Conservation (phyloP, 2,113 vertebrate species). For the Gopherus flavomarginatus region DNA sequence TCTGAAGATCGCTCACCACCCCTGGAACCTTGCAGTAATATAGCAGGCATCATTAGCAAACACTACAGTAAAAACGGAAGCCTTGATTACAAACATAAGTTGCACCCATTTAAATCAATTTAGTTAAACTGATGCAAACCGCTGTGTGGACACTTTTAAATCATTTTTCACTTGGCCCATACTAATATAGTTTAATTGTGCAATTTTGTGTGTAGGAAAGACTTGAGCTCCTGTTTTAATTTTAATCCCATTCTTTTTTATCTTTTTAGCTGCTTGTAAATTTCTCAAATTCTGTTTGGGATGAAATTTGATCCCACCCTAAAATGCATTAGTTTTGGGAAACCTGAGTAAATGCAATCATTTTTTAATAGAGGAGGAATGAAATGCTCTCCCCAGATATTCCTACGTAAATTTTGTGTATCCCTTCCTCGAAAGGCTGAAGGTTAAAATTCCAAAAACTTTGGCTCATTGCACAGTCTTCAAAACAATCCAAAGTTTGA, state of each 20-base stretch:
- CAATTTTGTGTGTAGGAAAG: not conserved
- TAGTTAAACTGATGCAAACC: not conserved
- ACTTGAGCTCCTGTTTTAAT: not conserved
- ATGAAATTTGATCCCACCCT: not conserved
- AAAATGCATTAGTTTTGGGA: not conserved
- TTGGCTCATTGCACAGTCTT: not conserved
- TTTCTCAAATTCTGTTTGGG: not conserved
- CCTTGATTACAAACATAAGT: not conserved
- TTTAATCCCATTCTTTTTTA: not conserved
- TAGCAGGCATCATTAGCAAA: not conserved
- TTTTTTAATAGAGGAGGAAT: not conserved
- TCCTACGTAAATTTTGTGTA: not conserved
- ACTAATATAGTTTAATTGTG: not conserved
- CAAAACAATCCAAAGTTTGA: not conserved
- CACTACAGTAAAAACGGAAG: not conserved
- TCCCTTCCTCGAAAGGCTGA: not conserved
- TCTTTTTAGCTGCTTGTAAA: not conserved
- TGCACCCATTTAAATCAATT: rapidly evolving
- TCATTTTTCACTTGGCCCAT: not conserved
- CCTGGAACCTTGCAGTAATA: not conserved
- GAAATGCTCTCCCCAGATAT: not conserved
- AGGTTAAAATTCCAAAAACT: not conserved
- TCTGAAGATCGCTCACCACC: rapidly evolving
- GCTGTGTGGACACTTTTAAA: not conserved
- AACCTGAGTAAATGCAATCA: not conserved